phyloP scores from a whole-genome alignment of 2,113 vertebrate species.

The Rhinopomastus cyanomelas region DNA sequence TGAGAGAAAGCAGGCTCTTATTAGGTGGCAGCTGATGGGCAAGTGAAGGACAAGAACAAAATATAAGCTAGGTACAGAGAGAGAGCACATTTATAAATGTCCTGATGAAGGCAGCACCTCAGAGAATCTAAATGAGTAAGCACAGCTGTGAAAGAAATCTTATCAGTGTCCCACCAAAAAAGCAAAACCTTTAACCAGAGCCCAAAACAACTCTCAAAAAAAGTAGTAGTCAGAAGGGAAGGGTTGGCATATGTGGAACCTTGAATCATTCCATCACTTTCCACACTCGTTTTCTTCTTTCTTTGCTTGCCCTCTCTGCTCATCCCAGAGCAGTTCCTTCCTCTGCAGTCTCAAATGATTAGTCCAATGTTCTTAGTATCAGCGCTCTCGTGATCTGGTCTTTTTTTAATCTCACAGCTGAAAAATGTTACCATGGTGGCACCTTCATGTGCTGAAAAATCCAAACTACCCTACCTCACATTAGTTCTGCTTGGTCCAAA shows the following conservation, averaged over 20 bases:
- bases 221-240: neutral
- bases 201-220: neutral
- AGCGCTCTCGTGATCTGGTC: neutral
- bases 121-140: neutral
- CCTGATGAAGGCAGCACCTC: neutral
- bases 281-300: neutral
- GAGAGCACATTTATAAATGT: fast-evolving
- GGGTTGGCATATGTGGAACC: neutral
- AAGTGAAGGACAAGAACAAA: neutral
- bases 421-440: neutral
- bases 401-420: neutral
- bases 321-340: no score
- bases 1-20: neutral
- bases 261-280: neutral
- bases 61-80: neutral
- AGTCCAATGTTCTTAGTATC: neutral
- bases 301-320: neutral
- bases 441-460: neutral
- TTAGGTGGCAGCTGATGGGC: neutral
- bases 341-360: neutral
- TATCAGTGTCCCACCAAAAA: neutral
- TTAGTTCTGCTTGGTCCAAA: neutral
- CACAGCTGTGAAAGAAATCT: neutral
- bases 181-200: neutral
- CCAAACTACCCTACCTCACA: neutral